phyloP scores from a whole-genome alignment of 2,888 invertebrate genomes.

The Furcula furcula region DNA sequence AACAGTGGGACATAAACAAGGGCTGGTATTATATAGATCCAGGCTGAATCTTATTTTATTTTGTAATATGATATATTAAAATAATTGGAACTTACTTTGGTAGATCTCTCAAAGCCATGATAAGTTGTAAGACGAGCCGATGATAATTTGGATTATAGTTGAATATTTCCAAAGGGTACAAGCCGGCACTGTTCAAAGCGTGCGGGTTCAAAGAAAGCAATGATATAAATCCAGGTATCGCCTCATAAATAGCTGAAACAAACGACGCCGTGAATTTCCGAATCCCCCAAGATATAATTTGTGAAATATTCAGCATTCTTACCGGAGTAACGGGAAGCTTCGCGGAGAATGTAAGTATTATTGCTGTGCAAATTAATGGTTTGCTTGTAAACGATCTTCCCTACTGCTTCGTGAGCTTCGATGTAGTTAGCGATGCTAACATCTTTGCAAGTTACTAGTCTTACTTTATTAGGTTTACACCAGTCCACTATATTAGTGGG shows the following conservation, averaged over 20 bases:
- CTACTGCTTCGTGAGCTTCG: slow-evolving; percentile 75
- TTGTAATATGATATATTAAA: no score
- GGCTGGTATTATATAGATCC: no score
- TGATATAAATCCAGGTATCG: slow-evolving; percentile 74
- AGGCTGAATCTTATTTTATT: no score
- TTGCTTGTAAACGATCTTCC: slow-evolving; percentile 72
- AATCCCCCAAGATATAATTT: slow-evolving; percentile 13
- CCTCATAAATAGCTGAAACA: slow-evolving; percentile 74
- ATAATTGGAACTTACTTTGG: slow-evolving; percentile 76
- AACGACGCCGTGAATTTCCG: slow-evolving; percentile 15
- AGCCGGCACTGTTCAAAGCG: slow-evolving; percentile 67
- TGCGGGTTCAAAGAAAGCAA: slow-evolving; percentile 78
- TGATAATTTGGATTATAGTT: slow-evolving; percentile 67
- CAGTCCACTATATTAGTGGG: slow-evolving; percentile 72
- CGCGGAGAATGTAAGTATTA: slow-evolving; percentile 70
- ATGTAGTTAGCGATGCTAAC: slow-evolving; percentile 75
- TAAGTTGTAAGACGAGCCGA: slow-evolving; percentile 72
- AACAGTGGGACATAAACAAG: no score
- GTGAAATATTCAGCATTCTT: slow-evolving; percentile 20
- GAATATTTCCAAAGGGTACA: slow-evolving; percentile 66
- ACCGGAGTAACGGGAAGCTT: slow-evolving; percentile 75
- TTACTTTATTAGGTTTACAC: slow-evolving; percentile 71
- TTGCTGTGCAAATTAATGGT: slow-evolving; percentile 69
- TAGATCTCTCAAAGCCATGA: slow-evolving; percentile 77
- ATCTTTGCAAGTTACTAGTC: slow-evolving; percentile 75